Evolutionary conservation across 2,888 invertebrate genomes (phyloP).

Genomic region (Caenorhabditis sulstoni): DNA sequence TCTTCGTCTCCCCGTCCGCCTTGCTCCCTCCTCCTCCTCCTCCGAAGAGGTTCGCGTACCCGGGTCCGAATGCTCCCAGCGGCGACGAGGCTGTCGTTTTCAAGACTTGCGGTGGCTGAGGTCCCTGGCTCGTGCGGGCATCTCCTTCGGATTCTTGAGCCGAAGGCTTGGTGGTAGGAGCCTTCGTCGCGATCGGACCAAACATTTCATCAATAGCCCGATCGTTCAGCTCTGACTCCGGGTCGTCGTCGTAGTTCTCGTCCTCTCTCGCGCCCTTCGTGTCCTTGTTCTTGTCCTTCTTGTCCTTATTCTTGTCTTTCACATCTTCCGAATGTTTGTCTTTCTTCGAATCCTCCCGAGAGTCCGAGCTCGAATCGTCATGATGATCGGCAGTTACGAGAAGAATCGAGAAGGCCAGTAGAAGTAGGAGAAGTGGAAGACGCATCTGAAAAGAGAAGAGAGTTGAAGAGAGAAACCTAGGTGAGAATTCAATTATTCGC

Average conservation of each 20-base stretch:
- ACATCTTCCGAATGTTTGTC: conserved; percentile 10
- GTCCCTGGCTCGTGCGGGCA: too few species aligned
- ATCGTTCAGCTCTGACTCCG: not conserved
- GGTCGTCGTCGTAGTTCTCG: not conserved
- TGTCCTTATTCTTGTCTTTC: conserved; percentile 3
- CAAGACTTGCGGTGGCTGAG: too few species aligned
- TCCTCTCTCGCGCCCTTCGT: not conserved
- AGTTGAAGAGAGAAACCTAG: not conserved
- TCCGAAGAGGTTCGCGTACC: too few species aligned
- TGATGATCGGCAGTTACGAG: conserved; percentile 14
- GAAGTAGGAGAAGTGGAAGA: not conserved
- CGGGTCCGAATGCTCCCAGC: too few species aligned
- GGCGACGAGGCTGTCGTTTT: too few species aligned
- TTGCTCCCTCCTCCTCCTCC: too few species aligned
- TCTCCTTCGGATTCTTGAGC: too few species aligned
- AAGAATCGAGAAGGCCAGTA: not conserved
- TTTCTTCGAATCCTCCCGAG: conserved; percentile 12
- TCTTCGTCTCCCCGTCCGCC: too few species aligned
- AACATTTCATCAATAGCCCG: not conserved
- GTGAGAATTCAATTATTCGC: too few species aligned
- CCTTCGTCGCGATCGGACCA: too few species aligned
- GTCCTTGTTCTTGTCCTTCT: conserved; percentile 2
- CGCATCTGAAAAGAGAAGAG: conserved; percentile 21
- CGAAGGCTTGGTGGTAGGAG: too few species aligned
- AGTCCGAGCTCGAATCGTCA: conserved; percentile 1